These are phyloP conservation scores for Omphaloscelis lunosa DNA, from an alignment of 2,888 invertebrate species.

Conservation along the genomic window DNA sequence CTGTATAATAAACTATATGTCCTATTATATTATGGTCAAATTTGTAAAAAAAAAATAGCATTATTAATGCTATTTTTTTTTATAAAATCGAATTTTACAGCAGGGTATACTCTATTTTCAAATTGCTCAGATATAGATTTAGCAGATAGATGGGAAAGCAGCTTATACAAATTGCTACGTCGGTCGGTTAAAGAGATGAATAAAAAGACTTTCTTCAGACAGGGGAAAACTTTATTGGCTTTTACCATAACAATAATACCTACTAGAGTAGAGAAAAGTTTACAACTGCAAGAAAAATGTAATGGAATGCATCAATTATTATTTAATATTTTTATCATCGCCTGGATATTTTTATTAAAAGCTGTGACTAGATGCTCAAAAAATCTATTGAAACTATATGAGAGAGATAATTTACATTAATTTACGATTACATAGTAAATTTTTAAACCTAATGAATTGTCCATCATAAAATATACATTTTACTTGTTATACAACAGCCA, in stretches of 20 bases:
- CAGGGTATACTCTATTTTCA: too few species aligned
- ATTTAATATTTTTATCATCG: conserved; percentile 23
- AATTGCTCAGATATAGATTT: too few species aligned
- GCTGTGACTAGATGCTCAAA: conserved; percentile 35
- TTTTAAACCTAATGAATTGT: conserved; percentile 27
- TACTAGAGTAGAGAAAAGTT: conserved; percentile 40
- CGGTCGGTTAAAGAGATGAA: not conserved
- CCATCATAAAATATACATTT: conserved; percentile 65
- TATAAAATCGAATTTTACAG: too few species aligned
- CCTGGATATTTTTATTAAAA: conserved; percentile 25
- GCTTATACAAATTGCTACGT: not conserved
- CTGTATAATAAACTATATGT: too few species aligned
- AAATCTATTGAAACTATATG: conserved; percentile 28
- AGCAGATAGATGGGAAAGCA: not conserved
- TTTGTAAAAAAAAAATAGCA: too few species aligned
- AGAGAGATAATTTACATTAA: conserved; percentile 14
- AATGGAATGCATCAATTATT: conserved; percentile 64
- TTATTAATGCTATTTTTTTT: too few species aligned
- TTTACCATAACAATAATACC: conserved; percentile 54
- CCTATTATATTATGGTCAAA: too few species aligned
- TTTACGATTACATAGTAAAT: conserved; percentile 38
- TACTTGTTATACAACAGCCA: conserved; percentile 70
- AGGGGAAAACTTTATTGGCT: conserved; percentile 64
- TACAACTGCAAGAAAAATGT: conserved; percentile 44
- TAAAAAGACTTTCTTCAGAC: conserved; percentile 43